Base-by-base conservation (phyloP, 2,113 vertebrate genomes). In the Chitala chitala region DNA sequence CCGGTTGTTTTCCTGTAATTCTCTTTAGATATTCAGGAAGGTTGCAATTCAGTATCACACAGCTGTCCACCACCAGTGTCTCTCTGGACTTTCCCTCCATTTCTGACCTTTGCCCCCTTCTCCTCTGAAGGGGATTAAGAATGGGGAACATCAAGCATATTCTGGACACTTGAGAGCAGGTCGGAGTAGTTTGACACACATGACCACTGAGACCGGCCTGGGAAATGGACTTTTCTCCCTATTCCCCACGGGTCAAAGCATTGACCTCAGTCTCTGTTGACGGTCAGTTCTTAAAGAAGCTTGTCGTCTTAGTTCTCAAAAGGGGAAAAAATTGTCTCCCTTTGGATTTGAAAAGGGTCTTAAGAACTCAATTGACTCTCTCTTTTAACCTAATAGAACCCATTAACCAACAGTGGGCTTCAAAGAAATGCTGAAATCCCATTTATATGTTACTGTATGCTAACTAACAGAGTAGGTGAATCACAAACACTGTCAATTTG, bases 371-470 rank as follows among this genome's bases (percentile, higher is more conserved):
- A 33, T 63, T 63, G 15, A 63, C 33, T 8, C 31, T 33, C 20
- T 36, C 59, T 33, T 63, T 63, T 38, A 15, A 63, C 12, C 59
- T 63, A 63, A 38, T 38, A 38, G 59, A 63, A 63, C 17, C 59
- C 31, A 63, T 63, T 63, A 63, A 15, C 33, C 1, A 29, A 20
- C 5, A 33, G 33, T 63, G 33, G 20, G 58, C 31, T 17, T 10
- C 15, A 31, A n/a, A 61, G 44, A 5, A 46, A 12, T 46, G 12
- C 12, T 46, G 44, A 5, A 6, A 46, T 46, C 12, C 15, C 58
- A 5, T 12, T 36, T 61, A 1, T 29, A 15, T 63, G 59, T 38
- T 33, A n/a, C 38, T 63, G 17, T 63, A 8, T 36, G 17, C 38
- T 20, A 20, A 20, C 33, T 63, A 38, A 36, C 5, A 33, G 58